Conservation (phyloP, 1,140 invertebrate genomes). For the Wiebesia pumilae region DNA sequence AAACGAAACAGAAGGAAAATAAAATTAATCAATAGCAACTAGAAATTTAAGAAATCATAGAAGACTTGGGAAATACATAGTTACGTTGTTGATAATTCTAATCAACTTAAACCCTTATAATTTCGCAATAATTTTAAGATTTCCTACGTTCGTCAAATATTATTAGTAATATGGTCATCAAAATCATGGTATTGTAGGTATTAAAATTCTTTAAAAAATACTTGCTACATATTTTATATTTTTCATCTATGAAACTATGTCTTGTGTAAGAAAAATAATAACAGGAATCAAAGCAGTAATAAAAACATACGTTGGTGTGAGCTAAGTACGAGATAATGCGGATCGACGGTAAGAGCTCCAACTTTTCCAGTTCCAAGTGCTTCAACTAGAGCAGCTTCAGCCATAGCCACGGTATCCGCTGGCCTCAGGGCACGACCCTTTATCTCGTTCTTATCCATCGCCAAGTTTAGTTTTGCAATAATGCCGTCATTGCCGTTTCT, state of each 20-base stretch:
- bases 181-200: too few species aligned
- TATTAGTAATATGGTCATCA: too few species aligned
- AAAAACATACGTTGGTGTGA: slow-evolving; percentile 72
- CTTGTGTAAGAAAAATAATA: not conserved
- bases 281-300: not conserved
- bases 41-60: too few species aligned
- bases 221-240: too few species aligned
- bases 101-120: too few species aligned
- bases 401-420: slow-evolving; percentile 71
- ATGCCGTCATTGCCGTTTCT: slow-evolving; percentile 77
- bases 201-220: too few species aligned
- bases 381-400: slow-evolving; percentile 79
- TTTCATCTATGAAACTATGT: not conserved
- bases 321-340: slow-evolving; percentile 82
- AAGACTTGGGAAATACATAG: too few species aligned
- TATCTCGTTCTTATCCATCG: slow-evolving; percentile 81
- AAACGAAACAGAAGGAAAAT: too few species aligned
- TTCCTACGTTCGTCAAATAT: too few species aligned
- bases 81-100: too few species aligned
- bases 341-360: slow-evolving; percentile 86
- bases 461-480: slow-evolving; percentile 80
- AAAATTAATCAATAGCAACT: too few species aligned
- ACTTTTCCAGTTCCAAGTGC: slow-evolving; percentile 82
- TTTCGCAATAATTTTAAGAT: too few species aligned
- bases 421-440: slow-evolving; percentile 76